These are phyloP conservation scores for Phyllotreta cruciferae DNA, from an alignment of 2,888 invertebrate species.

Conservation along the genomic window DNA sequence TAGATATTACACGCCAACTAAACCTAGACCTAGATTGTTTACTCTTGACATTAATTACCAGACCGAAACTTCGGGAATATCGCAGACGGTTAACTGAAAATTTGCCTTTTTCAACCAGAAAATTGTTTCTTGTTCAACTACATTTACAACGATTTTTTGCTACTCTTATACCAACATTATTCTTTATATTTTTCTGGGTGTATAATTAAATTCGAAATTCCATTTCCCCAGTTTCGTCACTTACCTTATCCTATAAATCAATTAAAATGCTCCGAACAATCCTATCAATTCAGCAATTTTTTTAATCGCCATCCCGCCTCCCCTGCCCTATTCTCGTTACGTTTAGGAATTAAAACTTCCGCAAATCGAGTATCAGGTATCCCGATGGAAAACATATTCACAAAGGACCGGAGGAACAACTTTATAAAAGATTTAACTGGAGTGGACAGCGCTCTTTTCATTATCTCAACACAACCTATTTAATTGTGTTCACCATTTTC, in stretches of 20 bases:
- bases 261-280: too few species aligned
- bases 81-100: too few species aligned
- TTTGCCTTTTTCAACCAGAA: too few species aligned
- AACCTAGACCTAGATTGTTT: slow-evolving; percentile 40
- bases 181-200: too few species aligned
- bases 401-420: slow-evolving; percentile 49
- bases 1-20: slow-evolving; percentile 44
- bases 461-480: slow-evolving; percentile 58
- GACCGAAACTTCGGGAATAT: slow-evolving; percentile 31
- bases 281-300: background rate
- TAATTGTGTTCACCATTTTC: slow-evolving; percentile 50
- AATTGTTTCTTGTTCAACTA: too few species aligned
- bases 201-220: too few species aligned
- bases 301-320: background rate
- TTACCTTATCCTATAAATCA: too few species aligned
- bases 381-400: slow-evolving; percentile 38
- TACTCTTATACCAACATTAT: too few species aligned
- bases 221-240: too few species aligned
- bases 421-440: slow-evolving; percentile 56
- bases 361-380: slow-evolving; percentile 44
- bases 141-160: too few species aligned
- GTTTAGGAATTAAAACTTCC: slow-evolving; percentile 27
- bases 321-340: background rate
- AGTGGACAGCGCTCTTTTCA: slow-evolving; percentile 58
- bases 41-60: slow-evolving; percentile 42